phyloP scores from a whole-genome alignment of 2,113 vertebrate genomes.

The Xenus cinereus region DNA sequence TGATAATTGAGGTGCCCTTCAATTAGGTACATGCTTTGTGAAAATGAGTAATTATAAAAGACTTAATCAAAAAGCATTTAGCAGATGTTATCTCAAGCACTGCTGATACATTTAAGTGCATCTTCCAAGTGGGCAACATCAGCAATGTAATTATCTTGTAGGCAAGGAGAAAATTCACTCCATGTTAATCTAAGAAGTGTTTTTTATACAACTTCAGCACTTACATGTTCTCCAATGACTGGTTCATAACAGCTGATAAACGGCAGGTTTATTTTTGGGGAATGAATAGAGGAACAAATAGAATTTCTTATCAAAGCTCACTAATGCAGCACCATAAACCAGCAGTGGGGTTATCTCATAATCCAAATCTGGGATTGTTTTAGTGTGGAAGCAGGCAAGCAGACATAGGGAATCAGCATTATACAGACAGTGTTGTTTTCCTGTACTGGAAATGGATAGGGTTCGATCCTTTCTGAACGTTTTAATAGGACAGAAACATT shows the following conservation, averaged over 20 bases:
- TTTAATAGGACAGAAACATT: neutral
- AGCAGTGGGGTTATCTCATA: neutral
- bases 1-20: conserved; percentile 41
- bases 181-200: neutral
- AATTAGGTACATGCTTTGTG: conserved; percentile 9
- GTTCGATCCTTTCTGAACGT: neutral
- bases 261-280: neutral
- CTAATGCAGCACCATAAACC: neutral
- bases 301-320: neutral
- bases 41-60: conserved; percentile 52
- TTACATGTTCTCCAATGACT: neutral
- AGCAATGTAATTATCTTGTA: conserved; percentile 25
- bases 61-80: conserved; percentile 61
- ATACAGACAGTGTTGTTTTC: neutral
- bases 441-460: neutral
- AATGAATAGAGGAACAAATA: neutral
- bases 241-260: neutral
- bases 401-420: neutral
- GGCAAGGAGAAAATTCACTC: conserved; percentile 17
- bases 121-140: conserved; percentile 43
- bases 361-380: neutral
- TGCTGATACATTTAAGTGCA: conserved; percentile 24
- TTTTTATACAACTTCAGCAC: neutral
- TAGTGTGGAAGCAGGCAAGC: neutral
- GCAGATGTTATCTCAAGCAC: conserved; percentile 45